These are phyloP conservation scores for Tenodera sinensis DNA, from an alignment of 2,888 invertebrate species.

Conservation along the genomic window DNA sequence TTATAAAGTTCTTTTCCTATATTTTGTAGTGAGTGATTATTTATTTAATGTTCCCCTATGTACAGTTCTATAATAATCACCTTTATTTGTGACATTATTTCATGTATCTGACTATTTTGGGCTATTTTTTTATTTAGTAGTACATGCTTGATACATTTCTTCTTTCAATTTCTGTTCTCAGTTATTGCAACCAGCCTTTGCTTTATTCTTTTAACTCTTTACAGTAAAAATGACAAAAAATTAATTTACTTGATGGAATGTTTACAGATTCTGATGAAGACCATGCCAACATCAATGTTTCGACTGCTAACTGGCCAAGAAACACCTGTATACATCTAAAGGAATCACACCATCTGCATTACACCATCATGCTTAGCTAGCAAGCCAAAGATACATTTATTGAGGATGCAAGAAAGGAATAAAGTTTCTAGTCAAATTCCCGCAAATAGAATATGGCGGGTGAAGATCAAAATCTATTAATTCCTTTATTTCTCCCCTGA, in stretches of 20 bases:
- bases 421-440: background rate
- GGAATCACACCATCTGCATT: background rate
- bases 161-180: too few species aligned
- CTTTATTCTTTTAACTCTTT: too few species aligned
- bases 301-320: slow-evolving; percentile 98
- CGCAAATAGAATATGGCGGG: background rate
- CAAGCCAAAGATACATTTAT: background rate
- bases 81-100: too few species aligned
- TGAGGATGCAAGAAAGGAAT: background rate
- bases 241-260: background rate
- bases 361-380: background rate
- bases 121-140: too few species aligned
- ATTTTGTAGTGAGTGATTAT: too few species aligned
- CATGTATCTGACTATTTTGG: too few species aligned
- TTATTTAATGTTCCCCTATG: too few species aligned
- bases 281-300: slow-evolving; percentile 99
- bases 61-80: too few species aligned
- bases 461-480: background rate
- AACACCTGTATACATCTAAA: slow-evolving; percentile 96
- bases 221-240: too few species aligned
- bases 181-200: too few species aligned
- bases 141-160: too few species aligned
- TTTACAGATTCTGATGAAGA: slow-evolving; percentile 97
- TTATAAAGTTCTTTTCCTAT: too few species aligned
- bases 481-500: background rate